Conservation (phyloP, 1,140 invertebrate species). For the Drosophila arizonae region DNA sequence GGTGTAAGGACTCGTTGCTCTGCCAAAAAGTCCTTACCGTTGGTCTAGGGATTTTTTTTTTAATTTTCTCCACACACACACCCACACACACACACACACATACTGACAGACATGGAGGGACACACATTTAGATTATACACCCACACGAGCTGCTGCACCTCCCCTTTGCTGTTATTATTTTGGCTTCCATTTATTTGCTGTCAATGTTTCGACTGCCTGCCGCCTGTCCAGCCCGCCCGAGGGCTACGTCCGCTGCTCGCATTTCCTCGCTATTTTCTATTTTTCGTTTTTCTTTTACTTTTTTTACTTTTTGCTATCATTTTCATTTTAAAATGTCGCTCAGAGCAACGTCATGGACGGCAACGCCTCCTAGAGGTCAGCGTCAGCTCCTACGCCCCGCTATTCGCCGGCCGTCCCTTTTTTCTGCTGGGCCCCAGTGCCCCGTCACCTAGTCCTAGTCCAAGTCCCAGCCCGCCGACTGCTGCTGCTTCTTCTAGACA, state of each 20-base stretch:
- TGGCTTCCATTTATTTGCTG: constrained; percentile 81
- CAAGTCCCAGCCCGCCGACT: background rate
- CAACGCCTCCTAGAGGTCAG: constrained; percentile 65
- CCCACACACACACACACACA: constrained; percentile 12
- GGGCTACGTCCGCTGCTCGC: constrained; percentile 19
- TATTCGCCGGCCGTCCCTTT: constrained; percentile 55
- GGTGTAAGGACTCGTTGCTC: constrained; percentile 5
- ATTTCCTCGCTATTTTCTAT: constrained; percentile 37
- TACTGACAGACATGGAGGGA: background rate
- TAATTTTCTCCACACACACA: constrained; percentile 37
- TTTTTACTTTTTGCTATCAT: constrained; percentile 53
- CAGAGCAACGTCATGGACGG: constrained; percentile 38
- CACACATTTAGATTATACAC: constrained; percentile 9
- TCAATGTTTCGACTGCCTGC: constrained; percentile 70
- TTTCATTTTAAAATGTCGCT: constrained; percentile 81
- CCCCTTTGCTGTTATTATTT: constrained; percentile 80
- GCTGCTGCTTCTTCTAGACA: constrained; percentile 40
- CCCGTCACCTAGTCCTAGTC: background rate
- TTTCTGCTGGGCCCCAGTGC: background rate
- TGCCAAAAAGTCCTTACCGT: constrained; percentile 49
- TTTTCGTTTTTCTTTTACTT: background rate
- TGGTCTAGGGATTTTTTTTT: constrained; percentile 11
- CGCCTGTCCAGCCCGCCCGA: constrained; percentile 36
- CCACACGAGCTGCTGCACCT: constrained; percentile 46
- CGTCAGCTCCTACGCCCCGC: constrained; percentile 43